Conservation (phyloP, 2,113 vertebrate species). For the Lonchura striata region DNA sequence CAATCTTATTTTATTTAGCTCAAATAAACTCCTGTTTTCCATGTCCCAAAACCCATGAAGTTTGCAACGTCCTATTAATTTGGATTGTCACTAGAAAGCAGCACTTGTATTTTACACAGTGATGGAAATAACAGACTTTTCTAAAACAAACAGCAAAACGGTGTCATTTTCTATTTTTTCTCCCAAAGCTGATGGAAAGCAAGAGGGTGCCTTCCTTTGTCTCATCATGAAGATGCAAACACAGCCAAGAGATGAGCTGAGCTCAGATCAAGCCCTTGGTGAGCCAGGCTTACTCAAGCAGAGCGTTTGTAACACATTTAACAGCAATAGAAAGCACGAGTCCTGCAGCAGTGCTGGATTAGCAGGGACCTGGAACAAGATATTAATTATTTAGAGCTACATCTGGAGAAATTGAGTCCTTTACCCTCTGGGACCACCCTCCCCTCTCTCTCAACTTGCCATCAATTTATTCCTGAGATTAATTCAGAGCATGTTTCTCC, state of each 20-base stretch:
- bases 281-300: not conserved
- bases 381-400: conserved; percentile 53
- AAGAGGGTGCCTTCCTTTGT: not conserved
- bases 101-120: not conserved
- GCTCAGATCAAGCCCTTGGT: not conserved
- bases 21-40: not conserved
- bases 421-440: not conserved
- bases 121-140: not conserved
- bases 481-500: not conserved
- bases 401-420: conserved; percentile 35
- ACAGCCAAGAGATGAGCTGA: not conserved
- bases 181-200: not conserved
- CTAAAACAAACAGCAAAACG: not conserved
- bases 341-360: not conserved
- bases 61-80: not conserved
- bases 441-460: not conserved
- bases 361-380: not conserved
- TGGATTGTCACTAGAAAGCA: not conserved
- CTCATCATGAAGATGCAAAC: not conserved
- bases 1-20: not conserved
- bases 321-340: not conserved
- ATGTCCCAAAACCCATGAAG: not conserved
- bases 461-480: not conserved
- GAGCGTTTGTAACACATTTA: not conserved
- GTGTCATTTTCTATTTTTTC: not conserved